phyloP scores from a whole-genome alignment of 2,888 invertebrate genomes.

The Tachina fera region DNA sequence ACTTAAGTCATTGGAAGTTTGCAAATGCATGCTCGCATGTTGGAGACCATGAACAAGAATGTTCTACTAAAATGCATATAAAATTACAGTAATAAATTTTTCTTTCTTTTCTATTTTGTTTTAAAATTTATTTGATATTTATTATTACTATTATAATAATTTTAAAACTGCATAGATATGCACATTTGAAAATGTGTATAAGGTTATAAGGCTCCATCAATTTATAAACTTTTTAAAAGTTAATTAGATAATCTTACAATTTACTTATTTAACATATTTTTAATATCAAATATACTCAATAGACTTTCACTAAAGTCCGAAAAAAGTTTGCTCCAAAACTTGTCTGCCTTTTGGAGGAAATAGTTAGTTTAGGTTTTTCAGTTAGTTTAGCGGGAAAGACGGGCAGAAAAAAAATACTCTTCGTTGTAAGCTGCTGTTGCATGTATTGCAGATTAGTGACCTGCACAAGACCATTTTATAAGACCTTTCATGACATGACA shows the following conservation, averaged over 20 bases:
- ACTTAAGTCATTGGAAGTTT: constrained; percentile 19
- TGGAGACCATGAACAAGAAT: constrained; percentile 3
- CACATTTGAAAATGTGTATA: neutral
- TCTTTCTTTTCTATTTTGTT: neutral
- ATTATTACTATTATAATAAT: constrained; percentile 28
- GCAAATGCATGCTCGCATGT: neutral
- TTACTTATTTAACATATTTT: no score
- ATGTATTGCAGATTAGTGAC: no score
- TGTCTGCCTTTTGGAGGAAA: no score
- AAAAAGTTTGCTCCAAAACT: no score
- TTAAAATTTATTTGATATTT: constrained; percentile 17
- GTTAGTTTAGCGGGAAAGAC: no score
- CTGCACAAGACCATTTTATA: no score
- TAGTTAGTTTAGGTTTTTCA: no score
- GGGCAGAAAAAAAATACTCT: no score
- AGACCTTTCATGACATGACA: no score
- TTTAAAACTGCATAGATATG: constrained; percentile 8
- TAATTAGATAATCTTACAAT: neutral
- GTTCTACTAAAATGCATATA: constrained; percentile 12
- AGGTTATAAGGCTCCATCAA: neutral
- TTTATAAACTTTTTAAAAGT: neutral
- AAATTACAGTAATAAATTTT: constrained; percentile 53
- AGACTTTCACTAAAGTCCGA: no score
- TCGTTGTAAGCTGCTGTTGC: no score
- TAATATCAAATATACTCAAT: no score